Evolutionary conservation across 2,888 invertebrate species (phyloP), one percentile per base, ranked within the genome.

Genomic region (Chalcis sispes): DNA sequence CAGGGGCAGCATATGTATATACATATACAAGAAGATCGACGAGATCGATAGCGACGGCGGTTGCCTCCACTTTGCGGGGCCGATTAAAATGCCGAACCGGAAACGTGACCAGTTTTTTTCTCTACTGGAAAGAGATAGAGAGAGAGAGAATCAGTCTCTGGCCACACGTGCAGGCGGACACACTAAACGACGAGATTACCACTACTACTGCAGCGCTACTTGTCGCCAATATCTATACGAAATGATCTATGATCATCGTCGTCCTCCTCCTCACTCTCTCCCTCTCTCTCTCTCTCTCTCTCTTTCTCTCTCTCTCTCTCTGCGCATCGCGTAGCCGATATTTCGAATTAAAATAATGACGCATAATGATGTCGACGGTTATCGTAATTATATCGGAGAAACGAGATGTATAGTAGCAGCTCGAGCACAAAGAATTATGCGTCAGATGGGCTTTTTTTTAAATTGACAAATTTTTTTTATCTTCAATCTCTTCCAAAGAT

Each of bases 91-190:
- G 72, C 78, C 69, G 72, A 75, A 78, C 79, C 81, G 81, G 79
- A 81, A 80, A 78, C 77, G 74, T 77, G 77, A 80, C 80, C 79
- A 81, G 80, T 80, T 80, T 80, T 77, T 75, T 80, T 54, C 75
- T 4, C n/a, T n/a, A n/a, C n/a, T n/a, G n/a, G n/a, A n/a, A 54
- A 42, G 23, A 25, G 42, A 3, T 48, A 13, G 20, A 18, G 4
- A 27, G 42, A 18, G 8, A 18, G n/a, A n/a, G n/a, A 7, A n/a
- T 1, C 40, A 32, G 3, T 8, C n/a, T 46, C 10, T 77, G 82
- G 78, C 83, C 82, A 83, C 83, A 83, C 83, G 82, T 81, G 77
- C 77, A 20, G 36, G 56, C 27, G n/a, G 15, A 27, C 23, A 25
- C 8, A 23, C 25, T 25, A 23, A 25, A 25, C 1, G 52, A 58